phyloP scores from a whole-genome alignment of 2,113 vertebrate genomes.

The Notechis scutatus region DNA sequence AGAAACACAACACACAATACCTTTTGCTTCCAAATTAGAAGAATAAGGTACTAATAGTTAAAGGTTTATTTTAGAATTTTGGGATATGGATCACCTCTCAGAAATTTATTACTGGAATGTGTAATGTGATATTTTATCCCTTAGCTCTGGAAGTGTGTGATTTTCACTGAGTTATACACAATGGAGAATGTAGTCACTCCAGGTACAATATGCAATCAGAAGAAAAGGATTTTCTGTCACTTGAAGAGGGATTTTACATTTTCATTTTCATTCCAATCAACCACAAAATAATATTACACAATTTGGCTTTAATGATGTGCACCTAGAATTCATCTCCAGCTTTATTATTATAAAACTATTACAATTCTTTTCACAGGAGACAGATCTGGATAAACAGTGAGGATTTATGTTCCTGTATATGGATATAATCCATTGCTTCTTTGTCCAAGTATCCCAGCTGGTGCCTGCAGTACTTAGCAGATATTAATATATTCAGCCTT shows the following conservation, averaged over 20 bases:
- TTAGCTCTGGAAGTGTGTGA: background rate
- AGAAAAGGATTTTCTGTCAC: background rate
- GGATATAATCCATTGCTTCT: background rate
- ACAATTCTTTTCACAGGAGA: background rate
- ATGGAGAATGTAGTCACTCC: background rate
- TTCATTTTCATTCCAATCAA: background rate
- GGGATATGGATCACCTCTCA: background rate
- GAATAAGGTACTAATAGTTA: background rate
- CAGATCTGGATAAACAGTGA: background rate
- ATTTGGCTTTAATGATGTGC: background rate
- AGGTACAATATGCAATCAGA: background rate
- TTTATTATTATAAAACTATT: background rate
- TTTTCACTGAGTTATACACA: conserved; percentile 24
- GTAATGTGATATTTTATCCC: background rate
- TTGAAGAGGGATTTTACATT: background rate
- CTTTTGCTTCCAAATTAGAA: background rate
- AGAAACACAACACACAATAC: background rate
- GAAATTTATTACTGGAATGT: background rate
- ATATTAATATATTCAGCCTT: background rate
- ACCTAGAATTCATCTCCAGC: background rate
- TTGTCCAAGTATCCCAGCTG: background rate
- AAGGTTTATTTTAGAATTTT: background rate
- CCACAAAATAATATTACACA: background rate
- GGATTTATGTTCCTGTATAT: background rate
- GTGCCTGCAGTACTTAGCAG: background rate